These are phyloP conservation scores for Eupithecia abbreviata DNA, from an alignment of 2,888 invertebrate genomes.

Conservation along the genomic window DNA sequence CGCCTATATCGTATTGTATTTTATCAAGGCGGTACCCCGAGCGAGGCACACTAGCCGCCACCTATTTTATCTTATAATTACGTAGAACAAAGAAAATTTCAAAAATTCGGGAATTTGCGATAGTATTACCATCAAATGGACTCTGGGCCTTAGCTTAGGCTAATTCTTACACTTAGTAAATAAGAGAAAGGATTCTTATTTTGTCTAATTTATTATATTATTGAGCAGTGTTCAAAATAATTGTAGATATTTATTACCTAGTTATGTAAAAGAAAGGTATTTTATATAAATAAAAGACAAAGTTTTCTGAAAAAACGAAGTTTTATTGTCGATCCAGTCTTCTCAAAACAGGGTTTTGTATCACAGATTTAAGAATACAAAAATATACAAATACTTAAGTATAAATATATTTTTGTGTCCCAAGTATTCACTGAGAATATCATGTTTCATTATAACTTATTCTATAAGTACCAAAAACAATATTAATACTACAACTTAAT, in stretches of 20 bases:
- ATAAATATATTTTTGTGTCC: not conserved
- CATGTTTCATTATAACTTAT: not conserved
- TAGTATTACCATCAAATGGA: no score
- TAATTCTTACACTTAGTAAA: not conserved
- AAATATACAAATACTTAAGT: not conserved
- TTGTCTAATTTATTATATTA: not conserved
- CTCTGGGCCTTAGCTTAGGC: not conserved
- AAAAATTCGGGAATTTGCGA: no score
- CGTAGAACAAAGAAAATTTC: no score
- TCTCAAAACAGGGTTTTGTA: slow-evolving; percentile 17
- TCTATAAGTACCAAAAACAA: not conserved
- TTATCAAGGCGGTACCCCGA: no score
- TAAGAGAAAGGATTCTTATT: not conserved
- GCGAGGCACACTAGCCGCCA: no score
- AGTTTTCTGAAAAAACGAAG: slow-evolving; percentile 26
- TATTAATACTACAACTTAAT: not conserved
- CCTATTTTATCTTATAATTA: no score
- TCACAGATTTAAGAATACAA: slow-evolving; percentile 24
- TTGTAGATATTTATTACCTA: not conserved
- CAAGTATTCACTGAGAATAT: not conserved
- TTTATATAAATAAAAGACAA: slow-evolving; percentile 44
- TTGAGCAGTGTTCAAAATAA: not conserved
- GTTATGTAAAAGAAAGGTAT: not conserved
- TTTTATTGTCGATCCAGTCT: slow-evolving; percentile 51
- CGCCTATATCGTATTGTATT: no score